Evolutionary conservation across 2,113 vertebrate genomes (phyloP).

Genomic region (Aegithalos caudatus): DNA sequence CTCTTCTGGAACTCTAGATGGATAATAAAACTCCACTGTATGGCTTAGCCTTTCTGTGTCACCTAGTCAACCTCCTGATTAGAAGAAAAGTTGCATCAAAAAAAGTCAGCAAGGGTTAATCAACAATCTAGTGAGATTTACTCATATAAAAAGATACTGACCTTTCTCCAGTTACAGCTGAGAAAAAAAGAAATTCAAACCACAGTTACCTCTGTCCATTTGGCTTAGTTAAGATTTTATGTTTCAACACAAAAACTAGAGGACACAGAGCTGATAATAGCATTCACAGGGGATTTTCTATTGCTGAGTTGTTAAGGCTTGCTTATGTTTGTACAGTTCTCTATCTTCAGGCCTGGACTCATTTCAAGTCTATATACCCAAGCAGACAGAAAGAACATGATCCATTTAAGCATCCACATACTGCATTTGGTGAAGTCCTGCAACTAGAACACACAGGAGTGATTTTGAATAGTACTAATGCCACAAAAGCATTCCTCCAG

Average conservation of each 20-base stretch:
- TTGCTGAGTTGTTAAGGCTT: background rate
- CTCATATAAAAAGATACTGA: background rate
- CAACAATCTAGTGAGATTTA: constrained; percentile 23
- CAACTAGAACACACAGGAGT: background rate
- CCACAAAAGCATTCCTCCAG: background rate
- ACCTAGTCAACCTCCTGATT: background rate
- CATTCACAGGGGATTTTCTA: background rate
- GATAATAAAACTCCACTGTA: background rate
- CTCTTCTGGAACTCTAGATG: background rate
- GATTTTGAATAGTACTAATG: background rate
- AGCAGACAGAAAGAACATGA: background rate
- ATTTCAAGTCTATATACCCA: background rate
- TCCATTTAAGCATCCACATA: background rate
- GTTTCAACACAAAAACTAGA: background rate
- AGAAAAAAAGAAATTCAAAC: background rate
- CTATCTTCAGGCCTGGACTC: background rate
- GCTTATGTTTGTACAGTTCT: background rate
- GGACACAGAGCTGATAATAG: background rate
- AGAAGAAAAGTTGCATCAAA: background rate
- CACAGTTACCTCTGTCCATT: background rate
- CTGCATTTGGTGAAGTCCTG: background rate
- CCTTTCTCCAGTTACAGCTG: background rate
- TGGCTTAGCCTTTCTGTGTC: background rate
- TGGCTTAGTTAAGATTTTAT: constrained; percentile 18
- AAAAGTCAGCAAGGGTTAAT: background rate